These are phyloP conservation scores for Acleris laterana DNA, from an alignment of 2,888 invertebrate species.

Conservation along the genomic window DNA sequence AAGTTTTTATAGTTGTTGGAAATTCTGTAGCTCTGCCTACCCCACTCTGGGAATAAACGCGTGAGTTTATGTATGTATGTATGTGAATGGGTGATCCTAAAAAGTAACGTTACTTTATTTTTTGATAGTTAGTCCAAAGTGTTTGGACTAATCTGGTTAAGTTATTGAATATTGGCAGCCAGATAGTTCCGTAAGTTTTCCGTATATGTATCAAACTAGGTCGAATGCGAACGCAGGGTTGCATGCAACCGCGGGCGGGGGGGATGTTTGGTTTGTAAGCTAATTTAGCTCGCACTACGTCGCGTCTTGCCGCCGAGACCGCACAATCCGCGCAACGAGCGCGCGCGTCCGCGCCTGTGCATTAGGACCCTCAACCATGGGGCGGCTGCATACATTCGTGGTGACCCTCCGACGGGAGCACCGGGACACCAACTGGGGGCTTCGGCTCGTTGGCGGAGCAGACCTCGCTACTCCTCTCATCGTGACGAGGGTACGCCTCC, in stretches of 20 bases:
- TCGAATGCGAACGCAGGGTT: constrained; percentile 76
- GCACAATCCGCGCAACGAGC: constrained; percentile 58
- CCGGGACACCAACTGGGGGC: constrained; percentile 92
- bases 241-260: constrained; percentile 63
- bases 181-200: constrained; percentile 57
- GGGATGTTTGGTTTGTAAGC: constrained; percentile 64
- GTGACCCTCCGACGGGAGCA: constrained; percentile 89
- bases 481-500: constrained; percentile 90
- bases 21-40: too few relatives aligned
- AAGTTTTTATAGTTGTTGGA: too few relatives aligned
- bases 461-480: constrained; percentile 94
- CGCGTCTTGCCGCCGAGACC: constrained; percentile 72
- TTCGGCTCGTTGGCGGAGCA: constrained; percentile 93
- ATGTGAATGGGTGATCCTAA: too few relatives aligned
- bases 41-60: too few relatives aligned
- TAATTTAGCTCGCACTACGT: constrained; percentile 78
- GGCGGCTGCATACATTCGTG: constrained; percentile 90
- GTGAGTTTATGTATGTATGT: too few relatives aligned
- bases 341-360: constrained; percentile 64
- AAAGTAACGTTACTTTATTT: too few relatives aligned
- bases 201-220: constrained; percentile 73
- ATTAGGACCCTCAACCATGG: constrained; percentile 74
- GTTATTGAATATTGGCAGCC: neutral
- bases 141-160: too few relatives aligned
- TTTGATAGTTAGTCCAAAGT: too few relatives aligned